phyloP scores from a whole-genome alignment of 1,140 invertebrate genomes.

The Sinella curviseta region DNA sequence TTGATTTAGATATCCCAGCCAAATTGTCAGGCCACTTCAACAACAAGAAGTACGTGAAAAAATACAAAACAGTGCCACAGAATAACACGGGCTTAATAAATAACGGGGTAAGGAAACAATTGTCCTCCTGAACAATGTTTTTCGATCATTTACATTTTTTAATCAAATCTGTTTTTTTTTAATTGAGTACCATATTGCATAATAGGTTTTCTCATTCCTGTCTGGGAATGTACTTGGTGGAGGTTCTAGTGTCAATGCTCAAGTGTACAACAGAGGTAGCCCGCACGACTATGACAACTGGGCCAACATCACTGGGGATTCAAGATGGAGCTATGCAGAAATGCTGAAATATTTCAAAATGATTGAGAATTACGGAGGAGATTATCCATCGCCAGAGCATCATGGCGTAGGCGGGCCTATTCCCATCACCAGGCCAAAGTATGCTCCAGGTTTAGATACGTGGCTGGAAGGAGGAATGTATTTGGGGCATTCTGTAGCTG shows the following conservation, averaged over 20 bases:
- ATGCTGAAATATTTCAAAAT: conserved; percentile 82
- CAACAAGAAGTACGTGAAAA: too few relatives aligned
- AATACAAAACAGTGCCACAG: too few relatives aligned
- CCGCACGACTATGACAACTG: conserved; percentile 66
- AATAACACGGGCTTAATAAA: too few relatives aligned
- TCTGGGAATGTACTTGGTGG: conserved; percentile 51
- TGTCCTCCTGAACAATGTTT: too few relatives aligned
- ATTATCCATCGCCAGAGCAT: conserved; percentile 54
- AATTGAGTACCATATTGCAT: not conserved
- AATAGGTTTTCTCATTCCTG: not conserved
- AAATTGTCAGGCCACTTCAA: not conserved
- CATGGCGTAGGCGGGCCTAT: conserved; percentile 28
- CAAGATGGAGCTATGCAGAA: conserved; percentile 61
- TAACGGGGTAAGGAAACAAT: too few relatives aligned
- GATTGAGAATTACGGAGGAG: conserved; percentile 69
- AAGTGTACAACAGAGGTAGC: conserved; percentile 68
- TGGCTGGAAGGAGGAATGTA: conserved; percentile 69
- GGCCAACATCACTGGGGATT: conserved; percentile 58
- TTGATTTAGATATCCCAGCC: not conserved
- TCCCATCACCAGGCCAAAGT: not conserved
- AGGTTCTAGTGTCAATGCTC: conserved; percentile 63
- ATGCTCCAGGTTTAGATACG: conserved; percentile 52
- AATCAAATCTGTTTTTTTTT: too few relatives aligned
- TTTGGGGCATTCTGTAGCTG: conserved; percentile 67
- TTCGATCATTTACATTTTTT: conserved; percentile 42